These are phyloP conservation scores for Cichladusa arquata DNA, from an alignment of 2,113 vertebrate species.

Conservation along the genomic window DNA sequence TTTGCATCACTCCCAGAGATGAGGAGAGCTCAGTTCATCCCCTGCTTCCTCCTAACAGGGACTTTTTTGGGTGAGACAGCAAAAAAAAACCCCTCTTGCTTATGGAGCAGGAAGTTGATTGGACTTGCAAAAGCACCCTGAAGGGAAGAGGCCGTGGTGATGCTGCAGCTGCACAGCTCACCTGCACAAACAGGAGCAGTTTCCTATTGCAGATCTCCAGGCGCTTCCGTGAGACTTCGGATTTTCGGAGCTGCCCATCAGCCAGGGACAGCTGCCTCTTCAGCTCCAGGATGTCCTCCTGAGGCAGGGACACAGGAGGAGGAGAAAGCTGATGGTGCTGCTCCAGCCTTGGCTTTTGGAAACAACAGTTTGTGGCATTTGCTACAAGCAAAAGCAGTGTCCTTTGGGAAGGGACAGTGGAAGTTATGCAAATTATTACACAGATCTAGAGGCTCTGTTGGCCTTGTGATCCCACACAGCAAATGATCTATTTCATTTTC, in stretches of 20 bases:
- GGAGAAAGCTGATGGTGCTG: neutral
- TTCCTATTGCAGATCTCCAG: slow-evolving; percentile 87
- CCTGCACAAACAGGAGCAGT: slow-evolving; percentile 86
- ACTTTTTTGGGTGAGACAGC: neutral
- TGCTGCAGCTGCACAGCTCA: slow-evolving; percentile 22
- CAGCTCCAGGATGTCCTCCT: slow-evolving; percentile 75
- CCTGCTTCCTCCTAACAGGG: neutral
- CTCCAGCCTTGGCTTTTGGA: neutral
- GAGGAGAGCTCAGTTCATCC: neutral
- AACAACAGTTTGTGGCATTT: neutral
- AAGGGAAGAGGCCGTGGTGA: neutral
- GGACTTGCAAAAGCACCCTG: neutral
- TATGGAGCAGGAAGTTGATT: slow-evolving; percentile 2
- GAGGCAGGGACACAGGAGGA: neutral
- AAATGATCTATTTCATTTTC: neutral
- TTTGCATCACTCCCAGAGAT: neutral
- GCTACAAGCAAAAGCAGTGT: neutral
- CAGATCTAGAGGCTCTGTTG: neutral
- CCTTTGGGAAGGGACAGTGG: neutral
- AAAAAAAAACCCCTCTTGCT: neutral
- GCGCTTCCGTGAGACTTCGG: slow-evolving; percentile 82
- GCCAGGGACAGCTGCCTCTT: slow-evolving; percentile 74
- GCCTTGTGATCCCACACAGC: neutral
- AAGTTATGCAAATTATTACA: neutral
- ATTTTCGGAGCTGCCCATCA: slow-evolving; percentile 80